These are phyloP conservation scores for Henricia sp. DNA, from an alignment of 53 echinoderm and acorn worm genomes.

Conservation along the genomic window DNA sequence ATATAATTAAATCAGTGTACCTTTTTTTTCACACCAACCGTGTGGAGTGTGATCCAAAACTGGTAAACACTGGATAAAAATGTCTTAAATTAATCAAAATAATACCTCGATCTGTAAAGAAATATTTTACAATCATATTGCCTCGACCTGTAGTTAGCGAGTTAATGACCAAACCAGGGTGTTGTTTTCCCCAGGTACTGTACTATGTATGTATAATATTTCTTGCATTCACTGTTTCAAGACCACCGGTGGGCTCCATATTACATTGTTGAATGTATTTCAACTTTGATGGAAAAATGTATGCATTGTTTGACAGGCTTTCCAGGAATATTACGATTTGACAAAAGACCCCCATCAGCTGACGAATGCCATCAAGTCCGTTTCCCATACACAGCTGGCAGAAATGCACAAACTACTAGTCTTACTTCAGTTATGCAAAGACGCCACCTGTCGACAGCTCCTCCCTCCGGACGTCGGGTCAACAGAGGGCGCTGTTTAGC, in stretches of 20 bases:
- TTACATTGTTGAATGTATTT: neutral
- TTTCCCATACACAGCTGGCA: constrained; percentile 67
- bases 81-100: too few species aligned
- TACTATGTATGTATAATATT: too few species aligned
- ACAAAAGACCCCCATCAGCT: constrained; percentile 84
- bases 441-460: constrained; percentile 72
- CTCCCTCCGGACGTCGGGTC: constrained; percentile 20
- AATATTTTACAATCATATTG: too few species aligned
- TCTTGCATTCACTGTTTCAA: too few species aligned
- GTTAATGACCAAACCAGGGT: too few species aligned
- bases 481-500: neutral
- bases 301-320: constrained; percentile 73
- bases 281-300: neutral
- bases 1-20: too few species aligned
- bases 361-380: constrained; percentile 72
- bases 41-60: too few species aligned
- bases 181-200: too few species aligned
- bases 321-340: constrained; percentile 93
- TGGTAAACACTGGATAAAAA: too few species aligned
- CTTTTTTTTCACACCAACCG: too few species aligned
- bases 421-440: constrained; percentile 85
- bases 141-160: too few species aligned
- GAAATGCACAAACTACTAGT: constrained; percentile 74
- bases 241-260: neutral
- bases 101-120: too few species aligned